Base-by-base conservation (phyloP, 2,888 invertebrate genomes). In the Microctonus brassicae region DNA sequence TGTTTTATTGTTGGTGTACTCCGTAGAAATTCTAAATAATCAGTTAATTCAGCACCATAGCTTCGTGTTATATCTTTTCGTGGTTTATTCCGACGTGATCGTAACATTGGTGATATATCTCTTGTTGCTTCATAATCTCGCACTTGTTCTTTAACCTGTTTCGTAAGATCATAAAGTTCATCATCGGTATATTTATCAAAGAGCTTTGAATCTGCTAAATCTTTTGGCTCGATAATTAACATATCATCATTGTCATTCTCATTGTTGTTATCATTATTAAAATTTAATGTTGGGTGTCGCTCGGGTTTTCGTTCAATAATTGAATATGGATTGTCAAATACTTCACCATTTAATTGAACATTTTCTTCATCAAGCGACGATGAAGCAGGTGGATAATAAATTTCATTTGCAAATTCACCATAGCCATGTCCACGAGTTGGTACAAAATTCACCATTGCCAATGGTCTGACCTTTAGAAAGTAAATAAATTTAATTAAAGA, bases 381-480 rank as follows among this genome's bases (percentile, higher is more conserved):
- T 22, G 73, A 88, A 87, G 72, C 90, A 81, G 69, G 94, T 26
- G 95, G 95, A 84, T 91, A 94, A 84, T 94, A 95, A 17, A 94
- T 90, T 88, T 95, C 94, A 81, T 95, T 94, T n/a, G 95, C 94
- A 83, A 92, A 95, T 77, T 93, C 91, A 2, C 92, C 90, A 73
- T 90, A 89, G 0, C 90, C 90, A 82, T 93, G 91, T 6, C 88
- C 89, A 69, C 89, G 88, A 73, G 91, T 92, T 13, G 96, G 96
- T 7, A 92, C 93, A 81, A 94, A 96, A 76, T 93, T 93, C 33
- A 96, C 93, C 79, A 93, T 93, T 34, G 96, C 95, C 82, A 94
- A 89, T 26, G 90, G 89, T 52, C 84, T 82, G 81, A 94, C 92
- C 77, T 92, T 91, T 17, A 93, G 91, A 60, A 61, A 72, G 63